Base-by-base conservation (phyloP, 2,113 vertebrate genomes). In the Dendrocopos noguchii region DNA sequence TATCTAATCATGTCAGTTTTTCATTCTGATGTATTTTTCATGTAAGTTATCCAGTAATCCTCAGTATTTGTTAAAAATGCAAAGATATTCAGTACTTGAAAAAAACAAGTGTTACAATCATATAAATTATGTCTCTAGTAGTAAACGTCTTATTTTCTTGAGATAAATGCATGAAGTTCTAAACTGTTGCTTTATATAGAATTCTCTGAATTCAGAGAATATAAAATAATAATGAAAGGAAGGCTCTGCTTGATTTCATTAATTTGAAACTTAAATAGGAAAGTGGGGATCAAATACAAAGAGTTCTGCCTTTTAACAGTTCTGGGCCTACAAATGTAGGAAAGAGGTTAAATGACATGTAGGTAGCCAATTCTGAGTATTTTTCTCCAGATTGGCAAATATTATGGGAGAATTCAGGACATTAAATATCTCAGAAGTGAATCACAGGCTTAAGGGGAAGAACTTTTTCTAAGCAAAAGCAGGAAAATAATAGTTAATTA, bases 401-500 rank as follows among this genome's bases (percentile, higher is more conserved):
- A 42, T 19, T 88, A 16, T 42, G 31, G 19, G 17, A 18, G 14
- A 71, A 55, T 66, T 65, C 14, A 42, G 31, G n/a, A 31, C 16
- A 34, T 60, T 59, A 85, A 82, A 46, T 79, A 53, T 66, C 0
- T 0, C 70, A 10, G 53, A 7, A 57, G 42, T 42, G 76, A 27
- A 88, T 93, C 78, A 84, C 10, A 22, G 42, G 7, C 47, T 79
- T 9, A 71, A 36, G 42, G n/a, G 5, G 68, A 17, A 71, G 33
- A 5, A 82, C 60, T 89, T 81, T 87, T 95, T 81, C 76, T 80
- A 86, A 50, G 50, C n/a, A 86, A 91, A 93, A 79, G 5, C 1
- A 74, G 67, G 10, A 75, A 83, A 77, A 59, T 88, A 79, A 67
- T 90, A 3, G 0, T 87, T 79, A 87, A 65, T 90, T 90, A 64